phyloP scores from a whole-genome alignment of 1,140 invertebrate genomes.

The Drosophila cardini region DNA sequence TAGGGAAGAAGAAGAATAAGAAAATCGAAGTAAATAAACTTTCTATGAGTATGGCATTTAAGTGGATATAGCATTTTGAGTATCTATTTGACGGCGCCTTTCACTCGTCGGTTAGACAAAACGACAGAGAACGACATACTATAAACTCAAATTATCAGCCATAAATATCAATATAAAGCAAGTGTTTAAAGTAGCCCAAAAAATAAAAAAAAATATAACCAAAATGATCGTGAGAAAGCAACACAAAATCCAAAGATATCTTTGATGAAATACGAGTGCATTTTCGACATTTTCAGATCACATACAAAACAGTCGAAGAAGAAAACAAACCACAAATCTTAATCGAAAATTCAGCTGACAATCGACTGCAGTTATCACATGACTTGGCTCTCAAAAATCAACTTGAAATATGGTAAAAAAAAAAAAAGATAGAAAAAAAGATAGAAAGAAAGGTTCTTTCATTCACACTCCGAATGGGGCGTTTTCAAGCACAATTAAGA shows the following conservation, averaged over 20 bases:
- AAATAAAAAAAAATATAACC: slow-evolving; percentile 39
- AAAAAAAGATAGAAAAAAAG: slow-evolving; percentile 12
- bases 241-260: slow-evolving; percentile 8
- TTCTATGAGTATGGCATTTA: slow-evolving; percentile 45
- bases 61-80: slow-evolving; percentile 7
- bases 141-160: slow-evolving; percentile 60
- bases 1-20: no score
- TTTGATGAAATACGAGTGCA: slow-evolving; percentile 45
- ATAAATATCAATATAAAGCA: slow-evolving; percentile 70
- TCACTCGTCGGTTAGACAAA: slow-evolving; percentile 40
- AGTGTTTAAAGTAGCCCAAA: slow-evolving; percentile 44
- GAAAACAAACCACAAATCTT: neutral
- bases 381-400: slow-evolving; percentile 4
- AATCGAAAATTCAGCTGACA: slow-evolving; percentile 12
- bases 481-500: slow-evolving; percentile 34
- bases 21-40: slow-evolving; percentile 23
- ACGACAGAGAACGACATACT: slow-evolving; percentile 4
- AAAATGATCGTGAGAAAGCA: slow-evolving; percentile 40
- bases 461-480: slow-evolving; percentile 36
- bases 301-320: neutral
- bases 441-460: slow-evolving; percentile 33
- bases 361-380: slow-evolving; percentile 27
- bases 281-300: slow-evolving; percentile 12
- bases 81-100: slow-evolving; percentile 42
- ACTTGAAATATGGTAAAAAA: slow-evolving; percentile 19